These are phyloP conservation scores for Listronotus bonariensis DNA, from an alignment of 1,140 invertebrate genomes.

Conservation along the genomic window DNA sequence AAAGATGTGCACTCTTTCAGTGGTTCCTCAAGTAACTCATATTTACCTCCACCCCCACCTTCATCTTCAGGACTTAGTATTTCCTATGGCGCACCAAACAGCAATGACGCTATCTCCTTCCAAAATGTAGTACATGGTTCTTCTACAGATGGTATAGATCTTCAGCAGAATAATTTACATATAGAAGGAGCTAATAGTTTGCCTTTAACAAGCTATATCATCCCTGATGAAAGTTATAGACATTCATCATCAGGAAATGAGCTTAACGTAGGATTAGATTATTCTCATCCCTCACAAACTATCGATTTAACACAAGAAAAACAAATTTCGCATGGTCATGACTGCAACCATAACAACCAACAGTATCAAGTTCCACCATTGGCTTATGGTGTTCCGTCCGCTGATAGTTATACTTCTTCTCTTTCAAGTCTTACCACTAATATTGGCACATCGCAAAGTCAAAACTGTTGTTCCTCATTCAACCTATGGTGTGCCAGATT, in stretches of 20 bases:
- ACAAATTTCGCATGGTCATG: conserved; percentile 20
- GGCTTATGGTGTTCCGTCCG: conserved; percentile 51
- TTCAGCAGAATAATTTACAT: conserved; percentile 42
- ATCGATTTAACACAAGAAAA: conserved; percentile 42
- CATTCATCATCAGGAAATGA: conserved; percentile 51
- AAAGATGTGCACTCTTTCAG: conserved; percentile 52
- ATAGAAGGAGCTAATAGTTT: conserved; percentile 55
- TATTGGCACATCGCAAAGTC: conserved; percentile 38
- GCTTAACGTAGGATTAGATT: conserved; percentile 36
- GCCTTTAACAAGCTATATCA: conserved; percentile 60
- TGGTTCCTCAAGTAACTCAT: conserved; percentile 49
- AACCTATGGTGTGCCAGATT: conserved; percentile 37
- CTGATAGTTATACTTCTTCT: conserved; percentile 47
- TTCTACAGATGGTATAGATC: conserved; percentile 35
- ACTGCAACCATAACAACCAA: conserved; percentile 45
- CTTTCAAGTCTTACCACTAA: conserved; percentile 48
- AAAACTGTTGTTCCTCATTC: conserved; percentile 15
- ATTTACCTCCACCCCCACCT: conserved; percentile 69
- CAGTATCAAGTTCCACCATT: conserved; percentile 46
- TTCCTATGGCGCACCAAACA: conserved; percentile 59
- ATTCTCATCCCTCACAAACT: conserved; percentile 38
- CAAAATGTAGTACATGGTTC: conserved; percentile 48
- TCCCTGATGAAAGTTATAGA: conserved; percentile 58
- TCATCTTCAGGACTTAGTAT: conserved; percentile 60
- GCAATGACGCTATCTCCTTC: conserved; percentile 43